These are phyloP conservation scores for Cyphomyrus discorhynchus DNA, from an alignment of 2,113 vertebrate genomes.

Conservation along the genomic window DNA sequence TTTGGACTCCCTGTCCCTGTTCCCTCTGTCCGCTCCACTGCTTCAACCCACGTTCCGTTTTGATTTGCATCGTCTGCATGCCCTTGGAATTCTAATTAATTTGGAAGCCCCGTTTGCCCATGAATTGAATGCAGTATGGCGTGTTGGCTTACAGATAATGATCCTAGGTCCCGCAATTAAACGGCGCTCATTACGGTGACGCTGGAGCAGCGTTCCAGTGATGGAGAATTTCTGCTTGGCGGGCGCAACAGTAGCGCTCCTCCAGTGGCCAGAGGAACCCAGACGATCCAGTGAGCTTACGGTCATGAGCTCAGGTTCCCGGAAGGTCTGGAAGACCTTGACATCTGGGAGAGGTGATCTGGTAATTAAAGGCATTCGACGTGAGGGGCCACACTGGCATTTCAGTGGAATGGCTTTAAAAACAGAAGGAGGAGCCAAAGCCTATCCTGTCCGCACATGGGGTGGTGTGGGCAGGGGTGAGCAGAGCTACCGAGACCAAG, in stretches of 20 bases:
- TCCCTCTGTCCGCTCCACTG: background rate
- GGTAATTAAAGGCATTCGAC: background rate
- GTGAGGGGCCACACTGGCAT: background rate
- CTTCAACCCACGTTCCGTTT: background rate
- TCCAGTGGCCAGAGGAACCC: background rate
- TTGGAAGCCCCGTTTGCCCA: background rate
- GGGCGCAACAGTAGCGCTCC: background rate
- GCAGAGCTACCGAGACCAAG: background rate
- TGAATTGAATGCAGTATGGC: background rate
- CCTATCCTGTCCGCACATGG: background rate
- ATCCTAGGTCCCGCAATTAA: background rate
- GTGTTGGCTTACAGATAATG: background rate
- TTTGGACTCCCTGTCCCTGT: background rate
- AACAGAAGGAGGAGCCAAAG: background rate
- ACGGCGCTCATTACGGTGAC: background rate
- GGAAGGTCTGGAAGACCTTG: background rate
- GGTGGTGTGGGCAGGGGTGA: background rate
- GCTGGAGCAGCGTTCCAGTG: background rate
- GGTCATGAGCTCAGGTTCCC: background rate
- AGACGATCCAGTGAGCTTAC: background rate
- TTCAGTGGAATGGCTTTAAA: background rate
- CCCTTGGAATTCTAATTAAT: slow-evolving; percentile 19
- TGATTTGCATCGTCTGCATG: slow-evolving; percentile 1
- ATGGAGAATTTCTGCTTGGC: background rate
- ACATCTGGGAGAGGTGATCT: background rate